Conservation (phyloP, 2,797 vertebrate genomes). For the Labeo calbasu region DNA sequence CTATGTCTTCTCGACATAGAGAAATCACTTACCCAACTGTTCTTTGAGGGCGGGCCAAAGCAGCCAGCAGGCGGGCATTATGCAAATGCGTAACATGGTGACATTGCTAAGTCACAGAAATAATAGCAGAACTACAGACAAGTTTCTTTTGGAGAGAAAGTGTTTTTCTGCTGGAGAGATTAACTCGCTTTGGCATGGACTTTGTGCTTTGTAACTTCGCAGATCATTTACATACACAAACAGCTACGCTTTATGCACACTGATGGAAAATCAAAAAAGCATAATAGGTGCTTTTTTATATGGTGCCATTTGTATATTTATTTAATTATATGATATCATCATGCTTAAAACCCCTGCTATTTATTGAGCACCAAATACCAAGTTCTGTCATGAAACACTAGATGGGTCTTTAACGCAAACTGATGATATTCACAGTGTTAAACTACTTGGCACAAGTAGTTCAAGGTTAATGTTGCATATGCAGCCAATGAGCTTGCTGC, state of each 20-base stretch:
- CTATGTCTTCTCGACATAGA: neutral
- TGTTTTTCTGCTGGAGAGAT: neutral
- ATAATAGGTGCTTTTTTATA: neutral
- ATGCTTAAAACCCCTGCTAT: no score
- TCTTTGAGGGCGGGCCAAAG: conserved; percentile 1
- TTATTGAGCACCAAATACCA: no score
- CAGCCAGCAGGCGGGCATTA: conserved; percentile 6
- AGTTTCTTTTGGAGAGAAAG: neutral
- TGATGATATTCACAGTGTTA: no score
- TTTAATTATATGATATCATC: no score
- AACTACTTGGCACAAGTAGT: no score
- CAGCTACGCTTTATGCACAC: neutral
- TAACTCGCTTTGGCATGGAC: neutral
- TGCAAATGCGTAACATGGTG: conserved; percentile 5
- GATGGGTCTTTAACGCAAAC: no score
- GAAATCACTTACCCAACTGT: neutral
- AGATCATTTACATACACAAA: neutral
- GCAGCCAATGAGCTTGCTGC: no score
- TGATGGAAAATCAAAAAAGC: neutral
- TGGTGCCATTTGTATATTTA: no score
- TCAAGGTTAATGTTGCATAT: no score
- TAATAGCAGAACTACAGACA: neutral
- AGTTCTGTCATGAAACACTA: no score
- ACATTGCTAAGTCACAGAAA: neutral
- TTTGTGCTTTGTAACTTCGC: conserved; percentile 5